phyloP scores from a whole-genome alignment of 2,888 invertebrate species.

The Caenorhabditis plicata region DNA sequence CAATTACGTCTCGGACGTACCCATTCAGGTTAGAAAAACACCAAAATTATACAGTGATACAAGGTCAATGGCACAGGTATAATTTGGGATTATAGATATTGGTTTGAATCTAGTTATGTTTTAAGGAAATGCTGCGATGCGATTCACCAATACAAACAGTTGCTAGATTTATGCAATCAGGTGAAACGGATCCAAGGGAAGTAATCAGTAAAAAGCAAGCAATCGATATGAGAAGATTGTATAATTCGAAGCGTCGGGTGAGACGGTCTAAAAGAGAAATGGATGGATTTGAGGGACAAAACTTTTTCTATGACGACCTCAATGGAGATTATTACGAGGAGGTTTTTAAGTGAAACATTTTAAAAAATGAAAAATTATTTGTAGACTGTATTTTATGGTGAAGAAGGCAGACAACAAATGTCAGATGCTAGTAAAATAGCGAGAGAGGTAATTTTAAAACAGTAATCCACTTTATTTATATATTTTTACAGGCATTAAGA shows the following conservation, averaged over 20 bases:
- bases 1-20: conserved; percentile 9
- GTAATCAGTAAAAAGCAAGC: conserved; percentile 30
- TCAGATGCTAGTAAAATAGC: conserved; percentile 6
- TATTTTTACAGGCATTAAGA: conserved; percentile 6
- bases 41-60: conserved; percentile 31
- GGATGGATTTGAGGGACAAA: conserved; percentile 1
- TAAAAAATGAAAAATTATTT: not conserved
- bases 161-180: conserved; percentile 23
- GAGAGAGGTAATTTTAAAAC: not conserved
- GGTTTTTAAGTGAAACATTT: conserved; percentile 1
- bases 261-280: conserved; percentile 1
- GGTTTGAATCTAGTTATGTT: no score
- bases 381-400: conserved; percentile 11
- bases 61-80: conserved; percentile 15
- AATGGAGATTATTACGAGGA: conserved; percentile 23
- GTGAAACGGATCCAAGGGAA: conserved; percentile 30
- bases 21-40: conserved; percentile 23
- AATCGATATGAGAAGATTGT: not conserved
- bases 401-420: conserved; percentile 8
- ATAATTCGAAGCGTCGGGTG: no score
- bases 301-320: conserved; percentile 15
- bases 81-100: no score
- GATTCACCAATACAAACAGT: conserved; percentile 25
- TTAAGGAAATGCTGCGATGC: conserved; percentile 21
- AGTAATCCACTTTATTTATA: not conserved